Evolutionary conservation across 2,888 invertebrate genomes (phyloP).

Genomic region (Halictus ligatus): DNA sequence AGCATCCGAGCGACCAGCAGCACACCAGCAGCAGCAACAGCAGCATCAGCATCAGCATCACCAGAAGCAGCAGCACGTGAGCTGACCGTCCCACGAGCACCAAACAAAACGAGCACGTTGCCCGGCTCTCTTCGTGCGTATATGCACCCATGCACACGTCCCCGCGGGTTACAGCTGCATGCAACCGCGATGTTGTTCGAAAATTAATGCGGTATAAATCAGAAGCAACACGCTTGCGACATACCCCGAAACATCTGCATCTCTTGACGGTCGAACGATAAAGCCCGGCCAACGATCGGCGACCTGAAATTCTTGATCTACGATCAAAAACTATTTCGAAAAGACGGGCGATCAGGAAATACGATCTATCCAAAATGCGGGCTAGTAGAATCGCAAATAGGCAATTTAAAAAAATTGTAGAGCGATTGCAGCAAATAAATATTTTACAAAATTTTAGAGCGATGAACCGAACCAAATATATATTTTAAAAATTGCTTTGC

Average conservation of each 20-base stretch:
- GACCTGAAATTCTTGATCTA: constrained; percentile 1
- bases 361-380: neutral
- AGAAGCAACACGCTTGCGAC: constrained; percentile 40
- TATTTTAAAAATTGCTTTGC: too few relatives aligned
- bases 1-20: constrained; percentile 43
- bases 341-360: neutral
- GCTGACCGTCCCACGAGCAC: constrained; percentile 33
- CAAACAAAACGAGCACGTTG: constrained; percentile 23
- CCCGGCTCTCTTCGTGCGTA: neutral
- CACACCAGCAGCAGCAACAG: neutral
- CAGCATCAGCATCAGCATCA: neutral
- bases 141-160: constrained; percentile 30
- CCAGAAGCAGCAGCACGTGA: constrained; percentile 26
- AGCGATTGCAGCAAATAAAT: too few relatives aligned
- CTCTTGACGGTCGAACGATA: constrained; percentile 23
- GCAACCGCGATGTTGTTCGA: constrained; percentile 52
- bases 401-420: too few relatives aligned
- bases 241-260: constrained; percentile 43
- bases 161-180: constrained; percentile 37
- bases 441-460: too few relatives aligned
- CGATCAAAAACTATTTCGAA: neutral
- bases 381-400: too few relatives aligned
- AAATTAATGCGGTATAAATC: constrained; percentile 65
- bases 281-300: neutral
- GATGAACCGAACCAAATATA: neutral